Evolutionary conservation across 2,888 invertebrate genomes (phyloP), one percentile per base, ranked within the genome.

Genomic region (Synergus laeviventris): DNA sequence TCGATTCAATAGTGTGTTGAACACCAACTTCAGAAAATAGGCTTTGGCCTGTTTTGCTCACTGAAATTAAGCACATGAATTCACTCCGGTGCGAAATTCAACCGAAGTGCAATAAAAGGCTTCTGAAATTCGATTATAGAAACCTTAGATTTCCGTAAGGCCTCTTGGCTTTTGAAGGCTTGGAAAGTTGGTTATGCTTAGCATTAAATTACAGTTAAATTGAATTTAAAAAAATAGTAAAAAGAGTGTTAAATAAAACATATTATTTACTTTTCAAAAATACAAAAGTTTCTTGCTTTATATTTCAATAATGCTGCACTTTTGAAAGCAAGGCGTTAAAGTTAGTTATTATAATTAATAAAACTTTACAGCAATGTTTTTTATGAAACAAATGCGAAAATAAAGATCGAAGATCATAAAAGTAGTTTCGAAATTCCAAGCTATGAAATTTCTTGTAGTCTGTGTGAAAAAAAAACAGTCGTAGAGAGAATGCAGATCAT

Each of bases 401-500:
- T 18, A 59, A 24, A 56, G 14, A 59, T 56, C 18, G 56, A 14
- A 24, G 59, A 24, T 59, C 59, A 24, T 59, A 24, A 59, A 56
- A 59, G 24, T 59, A 1, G 5, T 59, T 59, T 11, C 24, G 21
- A 59, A 59, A 21, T 59, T 24, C 49, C 31, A 24, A 70, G 31
- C 49, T 24, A 24, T 49, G 70, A 36, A 31, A 70, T 70, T 70
- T 70, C 70, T 70, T 45, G 14, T n/a, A 45, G 31, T 54, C 31
- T 49, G 70, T 70, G 70, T 31, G 70, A 70, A 70, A 49, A 49
- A 31, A 70, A 64, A 70, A 70, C 31, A 70, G 45, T 45, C 49
- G 70, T 49, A 70, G 45, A 31, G 70, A 70, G 70, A 70, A 70
- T 70, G 70, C 70, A 70, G 70, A 70, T 70, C 70, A 70, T 70